Conservation (phyloP, 2,797 vertebrate species). For the Pseudochromis fuscus region DNA sequence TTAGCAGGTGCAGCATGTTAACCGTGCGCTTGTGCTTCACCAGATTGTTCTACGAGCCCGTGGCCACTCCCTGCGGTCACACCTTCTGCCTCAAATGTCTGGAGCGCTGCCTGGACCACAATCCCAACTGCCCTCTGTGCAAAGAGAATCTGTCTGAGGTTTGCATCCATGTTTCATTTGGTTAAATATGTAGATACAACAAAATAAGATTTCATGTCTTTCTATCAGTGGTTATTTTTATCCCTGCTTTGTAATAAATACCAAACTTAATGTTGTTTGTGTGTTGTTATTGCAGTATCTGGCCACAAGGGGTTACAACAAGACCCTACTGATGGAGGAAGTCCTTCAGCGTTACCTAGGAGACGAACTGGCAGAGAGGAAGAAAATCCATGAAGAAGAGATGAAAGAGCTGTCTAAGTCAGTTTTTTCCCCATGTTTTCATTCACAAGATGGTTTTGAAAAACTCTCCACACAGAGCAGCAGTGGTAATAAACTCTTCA, state of each 20-base stretch:
- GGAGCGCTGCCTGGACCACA: slow-evolving; percentile 94
- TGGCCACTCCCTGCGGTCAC: slow-evolving; percentile 94
- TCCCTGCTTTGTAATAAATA: neutral
- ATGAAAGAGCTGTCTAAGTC: slow-evolving; percentile 94
- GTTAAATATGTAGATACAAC: neutral
- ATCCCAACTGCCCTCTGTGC: slow-evolving; percentile 93
- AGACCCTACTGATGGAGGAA: slow-evolving; percentile 92
- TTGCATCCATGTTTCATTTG: neutral
- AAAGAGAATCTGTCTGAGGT: slow-evolving; percentile 95
- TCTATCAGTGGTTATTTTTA: neutral
- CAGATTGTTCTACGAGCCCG: slow-evolving; percentile 89
- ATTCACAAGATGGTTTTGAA: neutral
- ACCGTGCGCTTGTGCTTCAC: slow-evolving; percentile 2
- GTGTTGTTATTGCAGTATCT: slow-evolving; percentile 85
- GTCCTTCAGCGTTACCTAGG: slow-evolving; percentile 90
- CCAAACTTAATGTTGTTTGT: neutral
- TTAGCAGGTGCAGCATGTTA: neutral
- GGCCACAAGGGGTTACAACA: slow-evolving; percentile 91
- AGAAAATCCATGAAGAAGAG: slow-evolving; percentile 93
- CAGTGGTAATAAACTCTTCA: no score
- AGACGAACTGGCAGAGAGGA: slow-evolving; percentile 91
- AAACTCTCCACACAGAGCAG: neutral
- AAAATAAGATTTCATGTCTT: no score
- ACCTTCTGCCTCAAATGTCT: slow-evolving; percentile 97
- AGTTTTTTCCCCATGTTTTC: slow-evolving; percentile 65